Percentiles rank a stretch among this genome's conserved stretches.
phyloP scores from a whole-genome alignment of 1,140 invertebrate genomes.

The Leptinotarsa lineolata region DNA sequence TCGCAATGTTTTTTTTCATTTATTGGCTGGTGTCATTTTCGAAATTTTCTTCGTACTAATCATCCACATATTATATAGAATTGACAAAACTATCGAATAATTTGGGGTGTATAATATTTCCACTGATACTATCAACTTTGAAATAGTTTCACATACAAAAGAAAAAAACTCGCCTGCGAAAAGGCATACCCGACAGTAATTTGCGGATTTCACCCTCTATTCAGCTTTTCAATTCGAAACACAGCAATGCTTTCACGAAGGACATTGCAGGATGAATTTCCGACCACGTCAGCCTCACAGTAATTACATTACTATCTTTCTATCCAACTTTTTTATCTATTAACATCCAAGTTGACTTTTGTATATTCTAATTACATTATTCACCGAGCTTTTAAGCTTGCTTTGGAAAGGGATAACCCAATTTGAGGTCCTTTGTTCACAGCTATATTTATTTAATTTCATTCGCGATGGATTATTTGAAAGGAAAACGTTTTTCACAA shows the following conservation, averaged over 20 bases:
- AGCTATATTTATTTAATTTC: constrained; percentile 27
- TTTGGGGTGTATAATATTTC: no score
- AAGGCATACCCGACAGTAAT: neutral
- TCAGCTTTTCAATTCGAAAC: neutral
- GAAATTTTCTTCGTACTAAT: no score
- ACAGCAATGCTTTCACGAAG: constrained; percentile 6
- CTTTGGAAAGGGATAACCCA: constrained; percentile 15
- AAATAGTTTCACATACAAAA: no score
- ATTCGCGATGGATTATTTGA: constrained; percentile 21
- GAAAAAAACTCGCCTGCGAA: no score
- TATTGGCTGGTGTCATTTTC: no score
- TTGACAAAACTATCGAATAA: no score
- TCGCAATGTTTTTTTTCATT: no score
- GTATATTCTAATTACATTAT: constrained; percentile 49
- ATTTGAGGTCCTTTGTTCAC: constrained; percentile 24
- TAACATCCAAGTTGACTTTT: constrained; percentile 47
- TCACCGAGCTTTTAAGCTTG: constrained; percentile 36
- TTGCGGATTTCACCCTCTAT: neutral
- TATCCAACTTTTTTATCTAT: constrained; percentile 51
- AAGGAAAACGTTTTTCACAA: constrained; percentile 10
- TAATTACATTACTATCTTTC: constrained; percentile 52
- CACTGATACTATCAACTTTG: no score
- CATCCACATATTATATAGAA: no score
- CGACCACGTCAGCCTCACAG: constrained; percentile 14
- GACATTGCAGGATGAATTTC: constrained; percentile 8